Evolutionary conservation across 2,113 vertebrate species (phyloP).

Genomic region (Alosa alosa): DNA sequence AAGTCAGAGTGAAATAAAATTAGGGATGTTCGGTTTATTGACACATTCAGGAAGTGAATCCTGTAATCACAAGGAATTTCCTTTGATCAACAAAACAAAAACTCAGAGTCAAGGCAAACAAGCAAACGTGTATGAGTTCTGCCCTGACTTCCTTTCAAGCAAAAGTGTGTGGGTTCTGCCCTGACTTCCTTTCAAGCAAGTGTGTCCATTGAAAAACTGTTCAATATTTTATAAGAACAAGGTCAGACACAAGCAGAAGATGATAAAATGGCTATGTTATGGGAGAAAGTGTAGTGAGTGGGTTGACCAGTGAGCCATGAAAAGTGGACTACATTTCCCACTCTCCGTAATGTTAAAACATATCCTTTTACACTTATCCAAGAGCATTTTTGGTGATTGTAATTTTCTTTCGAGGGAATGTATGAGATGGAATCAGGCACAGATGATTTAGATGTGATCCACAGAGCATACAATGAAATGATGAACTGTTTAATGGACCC

Average conservation of each 20-base stretch:
- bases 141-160: background rate
- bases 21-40: background rate
- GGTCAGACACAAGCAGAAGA: conserved; percentile 1
- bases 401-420: conserved; percentile 7
- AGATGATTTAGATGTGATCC: background rate
- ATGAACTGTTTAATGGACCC: background rate
- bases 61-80: background rate
- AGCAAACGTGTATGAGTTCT: background rate
- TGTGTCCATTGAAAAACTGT: conserved; percentile 8
- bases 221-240: background rate
- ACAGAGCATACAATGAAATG: background rate
- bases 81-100: background rate
- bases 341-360: conserved; percentile 8
- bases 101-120: background rate
- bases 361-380: conserved; percentile 1
- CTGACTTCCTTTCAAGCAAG: background rate
- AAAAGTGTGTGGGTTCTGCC: background rate
- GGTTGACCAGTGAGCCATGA: conserved; percentile 7
- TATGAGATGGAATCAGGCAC: background rate
- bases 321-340: conserved; percentile 3
- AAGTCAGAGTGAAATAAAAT: background rate
- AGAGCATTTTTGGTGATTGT: background rate
- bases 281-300: background rate
- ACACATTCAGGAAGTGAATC: background rate
- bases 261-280: background rate